Evolutionary conservation across 2,797 vertebrate species (phyloP).

Genomic region (Dicrostonyx torquatus): DNA sequence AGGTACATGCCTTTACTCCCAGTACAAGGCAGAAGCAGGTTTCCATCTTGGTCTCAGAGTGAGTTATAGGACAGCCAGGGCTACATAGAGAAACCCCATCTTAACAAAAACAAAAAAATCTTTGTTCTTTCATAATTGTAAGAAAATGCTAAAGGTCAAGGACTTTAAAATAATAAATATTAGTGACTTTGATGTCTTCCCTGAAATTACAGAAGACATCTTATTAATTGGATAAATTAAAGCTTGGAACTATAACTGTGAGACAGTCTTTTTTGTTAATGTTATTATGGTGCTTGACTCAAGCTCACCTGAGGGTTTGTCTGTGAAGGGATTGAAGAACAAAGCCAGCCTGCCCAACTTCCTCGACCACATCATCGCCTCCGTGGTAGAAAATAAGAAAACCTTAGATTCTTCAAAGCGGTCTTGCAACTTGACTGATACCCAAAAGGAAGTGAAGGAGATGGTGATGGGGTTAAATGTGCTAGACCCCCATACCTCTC

Average conservation of each 20-base stretch:
- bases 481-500: slow-evolving; percentile 97
- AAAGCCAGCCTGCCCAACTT: slow-evolving; percentile 98
- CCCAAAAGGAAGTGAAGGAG: slow-evolving; percentile 89
- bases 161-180: slow-evolving; percentile 24
- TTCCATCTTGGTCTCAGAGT: not conserved
- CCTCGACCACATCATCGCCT: slow-evolving; percentile 99
- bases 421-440: slow-evolving; percentile 87
- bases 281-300: slow-evolving; percentile 13
- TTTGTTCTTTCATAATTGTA: slow-evolving; percentile 42
- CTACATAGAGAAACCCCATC: not conserved
- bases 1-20: not conserved
- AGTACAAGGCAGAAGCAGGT: not conserved
- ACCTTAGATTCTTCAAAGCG: slow-evolving; percentile 94
- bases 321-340: slow-evolving; percentile 92
- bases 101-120: not conserved
- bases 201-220: slow-evolving; percentile 8
- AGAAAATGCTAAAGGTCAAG: slow-evolving; percentile 36
- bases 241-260: slow-evolving; percentile 6
- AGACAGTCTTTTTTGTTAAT: not conserved
- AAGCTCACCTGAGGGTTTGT: slow-evolving; percentile 72
- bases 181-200: not conserved
- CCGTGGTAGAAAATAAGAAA: slow-evolving; percentile 99
- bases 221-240: slow-evolving; percentile 49
- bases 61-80: not conserved
- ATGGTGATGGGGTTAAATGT: slow-evolving; percentile 98